These are phyloP conservation scores for Myotis lucifugus DNA, from an alignment of 2,113 vertebrate species.

Conservation along the genomic window DNA sequence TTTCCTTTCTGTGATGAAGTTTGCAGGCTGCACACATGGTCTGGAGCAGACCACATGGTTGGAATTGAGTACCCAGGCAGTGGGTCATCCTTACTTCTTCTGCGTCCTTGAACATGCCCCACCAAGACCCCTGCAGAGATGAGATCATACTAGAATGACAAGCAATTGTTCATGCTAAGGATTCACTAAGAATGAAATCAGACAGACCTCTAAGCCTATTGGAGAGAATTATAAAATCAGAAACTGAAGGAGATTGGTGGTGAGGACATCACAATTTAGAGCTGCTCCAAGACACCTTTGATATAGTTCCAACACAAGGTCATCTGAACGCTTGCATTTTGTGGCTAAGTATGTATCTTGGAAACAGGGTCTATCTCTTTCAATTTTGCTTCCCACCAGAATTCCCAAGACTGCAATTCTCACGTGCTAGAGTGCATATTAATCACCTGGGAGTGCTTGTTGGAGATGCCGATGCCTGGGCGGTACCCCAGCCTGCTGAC, in stretches of 20 bases:
- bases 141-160: background rate
- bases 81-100: background rate
- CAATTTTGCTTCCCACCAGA: background rate
- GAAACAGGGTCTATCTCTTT: background rate
- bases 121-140: background rate
- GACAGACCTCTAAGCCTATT: background rate
- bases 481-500: background rate
- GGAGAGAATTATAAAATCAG: conserved; percentile 10
- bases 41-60: background rate
- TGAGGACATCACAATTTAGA: background rate
- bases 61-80: background rate
- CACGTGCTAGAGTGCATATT: background rate
- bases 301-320: background rate
- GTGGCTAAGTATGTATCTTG: background rate
- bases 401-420: background rate
- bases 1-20: conserved; percentile 2
- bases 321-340: background rate
- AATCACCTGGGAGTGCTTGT: background rate
- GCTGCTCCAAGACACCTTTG: background rate
- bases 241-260: background rate
- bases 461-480: background rate
- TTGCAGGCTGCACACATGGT: background rate
- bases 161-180: background rate
- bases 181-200: background rate
- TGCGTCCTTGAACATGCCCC: background rate